Conservation (phyloP, 2,797 vertebrate species). For the Todus mexicanus region DNA sequence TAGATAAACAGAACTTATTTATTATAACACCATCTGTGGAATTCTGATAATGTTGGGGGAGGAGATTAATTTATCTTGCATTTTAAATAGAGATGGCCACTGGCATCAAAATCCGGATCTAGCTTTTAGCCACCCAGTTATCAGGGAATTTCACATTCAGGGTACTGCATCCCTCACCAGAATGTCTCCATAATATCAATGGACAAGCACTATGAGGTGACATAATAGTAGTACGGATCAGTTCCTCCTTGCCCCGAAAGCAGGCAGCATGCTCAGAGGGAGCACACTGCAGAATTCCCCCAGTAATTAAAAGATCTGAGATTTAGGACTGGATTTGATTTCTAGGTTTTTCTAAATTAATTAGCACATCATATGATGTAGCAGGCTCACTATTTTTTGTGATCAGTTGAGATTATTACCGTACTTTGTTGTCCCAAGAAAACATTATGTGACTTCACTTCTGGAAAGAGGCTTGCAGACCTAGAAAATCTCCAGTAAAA, state of each 20-base stretch:
- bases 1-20: constrained; percentile 65
- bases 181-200: background rate
- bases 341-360: background rate
- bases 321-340: background rate
- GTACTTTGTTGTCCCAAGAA: background rate
- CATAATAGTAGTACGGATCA: background rate
- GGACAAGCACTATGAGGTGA: background rate
- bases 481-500: background rate
- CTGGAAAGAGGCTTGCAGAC: background rate
- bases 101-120: constrained; percentile 51
- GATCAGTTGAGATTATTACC: background rate
- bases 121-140: constrained; percentile 36
- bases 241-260: background rate
- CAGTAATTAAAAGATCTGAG: background rate
- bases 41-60: constrained; percentile 60
- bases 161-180: background rate
- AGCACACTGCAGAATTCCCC: background rate
- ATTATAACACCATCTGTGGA: constrained; percentile 41
- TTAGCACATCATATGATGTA: background rate
- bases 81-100: constrained; percentile 59
- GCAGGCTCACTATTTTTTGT: background rate
- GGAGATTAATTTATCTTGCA: constrained; percentile 66
- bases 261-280: background rate
- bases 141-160: constrained; percentile 39
- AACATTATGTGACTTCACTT: background rate